Evolutionary conservation across 1,140 invertebrate genomes (phyloP).

Genomic region (Capitella teleta): DNA sequence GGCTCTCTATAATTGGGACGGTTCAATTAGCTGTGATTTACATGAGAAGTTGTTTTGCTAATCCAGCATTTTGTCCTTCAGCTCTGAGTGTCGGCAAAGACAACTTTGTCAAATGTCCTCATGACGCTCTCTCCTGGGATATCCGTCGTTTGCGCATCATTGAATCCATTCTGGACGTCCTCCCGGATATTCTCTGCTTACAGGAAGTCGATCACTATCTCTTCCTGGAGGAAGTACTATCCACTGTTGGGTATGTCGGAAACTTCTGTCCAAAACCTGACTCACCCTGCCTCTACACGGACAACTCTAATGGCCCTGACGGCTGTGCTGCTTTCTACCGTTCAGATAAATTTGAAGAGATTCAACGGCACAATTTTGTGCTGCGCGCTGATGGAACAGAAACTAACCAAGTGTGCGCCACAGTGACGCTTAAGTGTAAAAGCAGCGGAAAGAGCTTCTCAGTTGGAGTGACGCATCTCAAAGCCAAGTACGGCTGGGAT

Average conservation of each 20-base stretch:
- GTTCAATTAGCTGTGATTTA: too few relatives aligned
- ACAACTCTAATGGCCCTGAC: conserved; percentile 53
- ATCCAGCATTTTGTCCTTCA: too few relatives aligned
- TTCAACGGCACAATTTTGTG: conserved; percentile 50
- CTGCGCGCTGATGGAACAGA: conserved; percentile 60
- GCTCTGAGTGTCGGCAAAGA: conserved; percentile 60
- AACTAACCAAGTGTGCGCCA: conserved; percentile 61
- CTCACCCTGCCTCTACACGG: conserved; percentile 60
- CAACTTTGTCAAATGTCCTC: conserved; percentile 61
- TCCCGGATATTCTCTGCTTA: conserved; percentile 62
- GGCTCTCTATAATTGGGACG: too few relatives aligned
- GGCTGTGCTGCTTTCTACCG: conserved; percentile 68
- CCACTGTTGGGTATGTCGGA: conserved; percentile 55
- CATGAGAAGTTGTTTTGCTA: too few relatives aligned
- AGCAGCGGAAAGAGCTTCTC: conserved; percentile 25
- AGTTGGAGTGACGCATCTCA: conserved; percentile 63
- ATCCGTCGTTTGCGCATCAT: conserved; percentile 55
- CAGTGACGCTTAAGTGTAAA: conserved; percentile 48
- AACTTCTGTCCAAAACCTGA: conserved; percentile 67
- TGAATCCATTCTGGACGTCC: conserved; percentile 59
- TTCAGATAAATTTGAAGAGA: conserved; percentile 51
- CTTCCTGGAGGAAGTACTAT: conserved; percentile 53
- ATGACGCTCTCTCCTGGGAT: conserved; percentile 59
- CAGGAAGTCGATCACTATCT: conserved; percentile 70
- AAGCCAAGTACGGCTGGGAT: conserved; percentile 52